Conservation (phyloP, 2,113 vertebrate species). For the Tenebrosternarchus preto region DNA sequence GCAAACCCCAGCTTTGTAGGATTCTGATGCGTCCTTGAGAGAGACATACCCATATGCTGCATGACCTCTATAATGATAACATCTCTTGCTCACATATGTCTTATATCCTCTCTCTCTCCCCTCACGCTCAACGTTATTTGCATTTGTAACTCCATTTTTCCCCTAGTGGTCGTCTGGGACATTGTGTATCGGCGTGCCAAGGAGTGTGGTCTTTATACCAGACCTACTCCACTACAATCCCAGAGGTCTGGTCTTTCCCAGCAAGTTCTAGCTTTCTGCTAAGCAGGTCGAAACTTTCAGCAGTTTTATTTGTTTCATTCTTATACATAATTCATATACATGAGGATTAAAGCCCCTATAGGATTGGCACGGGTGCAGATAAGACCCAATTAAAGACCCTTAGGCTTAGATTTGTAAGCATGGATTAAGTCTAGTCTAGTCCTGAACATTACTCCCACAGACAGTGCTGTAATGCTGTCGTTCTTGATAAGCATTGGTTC, state of each 20-base stretch:
- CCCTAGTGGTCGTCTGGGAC: neutral
- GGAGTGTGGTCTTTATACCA: neutral
- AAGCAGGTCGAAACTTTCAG: neutral
- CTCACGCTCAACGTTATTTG: neutral
- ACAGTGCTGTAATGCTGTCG: neutral
- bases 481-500: neutral
- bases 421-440: neutral
- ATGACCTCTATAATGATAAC: conserved; percentile 3
- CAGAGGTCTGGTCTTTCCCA: neutral
- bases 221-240: neutral
- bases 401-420: neutral
- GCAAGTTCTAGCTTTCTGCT: neutral
- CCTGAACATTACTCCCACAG: neutral
- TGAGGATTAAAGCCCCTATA: neutral
- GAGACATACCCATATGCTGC: neutral
- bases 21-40: neutral
- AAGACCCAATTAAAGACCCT: neutral
- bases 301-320: conserved; percentile 19
- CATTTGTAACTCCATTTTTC: neutral
- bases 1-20: neutral
- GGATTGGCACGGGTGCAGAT: neutral
- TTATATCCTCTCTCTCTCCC: neutral
- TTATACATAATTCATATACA: neutral
- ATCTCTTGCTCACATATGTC: neutral
- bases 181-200: neutral